Conservation (phyloP, 2,113 vertebrate species). For the rat (Rattus norvegicus) region GRCr8 NC_086024.1:57382001-57382500, state of each 20-base stretch:
- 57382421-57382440: neutral
- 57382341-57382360: constrained; percentile 44
- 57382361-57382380: neutral
- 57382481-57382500: too few relatives aligned
- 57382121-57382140: constrained; percentile 57
- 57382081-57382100: neutral
- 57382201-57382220: constrained; percentile 18
- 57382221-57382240: constrained; percentile 31
- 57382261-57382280: constrained; percentile 52
- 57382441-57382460: neutral
- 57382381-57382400: neutral
- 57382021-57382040: neutral
- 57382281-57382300: constrained; percentile 58
- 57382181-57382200: constrained; percentile 10
- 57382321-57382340: constrained; percentile 45
- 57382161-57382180: neutral
- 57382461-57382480: neutral
- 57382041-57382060: neutral
- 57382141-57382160: neutral
- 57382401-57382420: neutral
- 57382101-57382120: constrained; percentile 17
- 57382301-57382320: constrained; percentile 63
- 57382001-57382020: neutral
- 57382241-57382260: constrained; percentile 29
- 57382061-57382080: neutral